Conservation (phyloP, 2,888 invertebrate species). For the Opisthograptis luteolata region DNA sequence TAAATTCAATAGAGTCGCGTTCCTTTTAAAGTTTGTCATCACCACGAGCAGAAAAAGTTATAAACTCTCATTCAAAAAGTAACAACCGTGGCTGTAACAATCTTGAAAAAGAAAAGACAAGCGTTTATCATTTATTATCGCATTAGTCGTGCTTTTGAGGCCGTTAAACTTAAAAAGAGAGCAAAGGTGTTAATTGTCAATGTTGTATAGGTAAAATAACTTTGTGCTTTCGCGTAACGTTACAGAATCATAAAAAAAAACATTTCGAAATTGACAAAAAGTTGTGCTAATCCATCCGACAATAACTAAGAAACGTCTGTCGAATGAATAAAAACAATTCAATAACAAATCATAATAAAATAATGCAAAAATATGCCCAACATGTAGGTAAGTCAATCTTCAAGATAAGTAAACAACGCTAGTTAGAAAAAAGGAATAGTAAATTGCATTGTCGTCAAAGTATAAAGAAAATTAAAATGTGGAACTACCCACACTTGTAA, state of each 20-base stretch:
- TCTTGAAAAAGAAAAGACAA: conserved; percentile 21
- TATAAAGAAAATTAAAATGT: conserved; percentile 32
- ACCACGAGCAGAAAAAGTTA: not conserved
- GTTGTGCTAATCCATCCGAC: conserved; percentile 7
- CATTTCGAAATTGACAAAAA: not conserved
- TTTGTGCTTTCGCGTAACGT: conserved; percentile 4
- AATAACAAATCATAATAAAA: conserved; percentile 3
- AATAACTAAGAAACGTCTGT: conserved; percentile 6
- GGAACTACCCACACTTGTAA: conserved; percentile 42
- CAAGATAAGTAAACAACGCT: conserved; percentile 17
- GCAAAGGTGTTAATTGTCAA: conserved; percentile 29
- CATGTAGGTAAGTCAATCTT: conserved; percentile 28
- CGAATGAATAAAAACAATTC: conserved; percentile 2
- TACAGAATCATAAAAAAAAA: conserved; percentile 3
- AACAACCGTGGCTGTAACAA: conserved; percentile 13
- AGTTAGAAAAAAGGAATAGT: conserved; percentile 18
- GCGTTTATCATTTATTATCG: not conserved
- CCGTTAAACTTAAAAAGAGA: conserved; percentile 35
- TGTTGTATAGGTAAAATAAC: conserved; percentile 15
- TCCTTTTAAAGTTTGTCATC: conserved; percentile 9
- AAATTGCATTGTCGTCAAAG: conserved; percentile 31
- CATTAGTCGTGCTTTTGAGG: conserved; percentile 25
- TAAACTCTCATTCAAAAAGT: conserved; percentile 11
- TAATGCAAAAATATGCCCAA: conserved; percentile 31
- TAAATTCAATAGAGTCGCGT: not conserved